phyloP scores from a whole-genome alignment of 2,113 vertebrate species.

The Tursiops truncatus region DNA sequence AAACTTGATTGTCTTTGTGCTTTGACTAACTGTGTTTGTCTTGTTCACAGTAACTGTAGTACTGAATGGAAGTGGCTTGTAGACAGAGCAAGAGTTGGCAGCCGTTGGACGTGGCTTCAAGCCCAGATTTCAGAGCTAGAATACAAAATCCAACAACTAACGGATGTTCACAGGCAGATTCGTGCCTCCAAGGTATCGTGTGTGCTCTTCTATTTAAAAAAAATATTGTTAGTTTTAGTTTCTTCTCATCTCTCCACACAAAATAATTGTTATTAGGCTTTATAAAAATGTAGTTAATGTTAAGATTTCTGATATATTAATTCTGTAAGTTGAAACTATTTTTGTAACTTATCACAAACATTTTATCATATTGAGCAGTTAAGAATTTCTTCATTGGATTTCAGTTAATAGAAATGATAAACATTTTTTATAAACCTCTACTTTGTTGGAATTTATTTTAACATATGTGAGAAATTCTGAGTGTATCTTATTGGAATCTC shows the following conservation, averaged over 20 bases:
- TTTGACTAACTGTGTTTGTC: slow-evolving; percentile 82
- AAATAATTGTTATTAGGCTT: slow-evolving; percentile 36
- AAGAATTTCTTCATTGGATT: slow-evolving; percentile 24
- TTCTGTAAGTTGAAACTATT: neutral
- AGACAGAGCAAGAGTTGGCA: slow-evolving; percentile 92
- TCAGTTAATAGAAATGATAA: neutral
- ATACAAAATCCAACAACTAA: slow-evolving; percentile 91
- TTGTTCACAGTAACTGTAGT: slow-evolving; percentile 85
- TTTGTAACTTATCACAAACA: neutral
- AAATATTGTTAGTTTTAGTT: slow-evolving; percentile 55
- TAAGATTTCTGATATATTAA: slow-evolving; percentile 41
- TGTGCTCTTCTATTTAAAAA: slow-evolving; percentile 59
- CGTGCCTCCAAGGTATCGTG: slow-evolving; percentile 91
- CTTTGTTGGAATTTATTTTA: neutral
- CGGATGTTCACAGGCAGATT: slow-evolving; percentile 90
- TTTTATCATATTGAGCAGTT: slow-evolving; percentile 25
- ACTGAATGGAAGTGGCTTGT: slow-evolving; percentile 91
- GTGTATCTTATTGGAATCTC: neutral
- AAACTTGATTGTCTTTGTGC: slow-evolving; percentile 78
- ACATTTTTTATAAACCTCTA: neutral
- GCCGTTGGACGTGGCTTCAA: slow-evolving; percentile 96
- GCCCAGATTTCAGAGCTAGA: slow-evolving; percentile 93
- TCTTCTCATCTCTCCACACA: slow-evolving; percentile 9
- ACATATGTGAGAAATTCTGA: neutral
- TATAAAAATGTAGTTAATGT: slow-evolving; percentile 22